Evolutionary conservation across 2,797 vertebrate genomes (phyloP), one percentile per base, ranked within the genome.

Genomic region (Siniperca obscura): DNA sequence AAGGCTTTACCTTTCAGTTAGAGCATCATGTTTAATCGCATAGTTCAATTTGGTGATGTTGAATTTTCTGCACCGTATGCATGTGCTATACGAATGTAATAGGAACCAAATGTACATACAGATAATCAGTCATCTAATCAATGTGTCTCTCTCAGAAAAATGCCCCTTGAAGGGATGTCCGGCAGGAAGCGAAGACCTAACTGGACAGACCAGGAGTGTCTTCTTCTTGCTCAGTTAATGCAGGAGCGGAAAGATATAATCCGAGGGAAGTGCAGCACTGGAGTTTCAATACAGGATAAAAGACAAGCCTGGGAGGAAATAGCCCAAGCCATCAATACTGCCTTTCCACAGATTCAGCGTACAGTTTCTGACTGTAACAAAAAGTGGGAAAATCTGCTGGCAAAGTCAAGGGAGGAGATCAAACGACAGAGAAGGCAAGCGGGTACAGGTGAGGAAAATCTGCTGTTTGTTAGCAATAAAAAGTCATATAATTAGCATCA

Each of bases 381-480:
- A 81, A 93, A 94, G 80, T 93, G 91, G 92, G 90, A 93, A 74
- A 94, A 93, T 79, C 73, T 92, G 60, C 56, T 91, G 34, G 87
- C 93, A 70, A 94, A 94, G 77, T 78, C 90, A 5, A 89, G 65
- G 59, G 90, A 92, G 62, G 89, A 94, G 68, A 91, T 94, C 56
- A 94, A 85, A 83, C 62, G 84, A 60, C 88, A 89, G 22, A 90
- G 82, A 80, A 90, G 65, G 27, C 91, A 91, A 55, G 53, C 42
- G 0, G 81, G 70, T 50, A 62, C 75, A 87, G 86, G 89, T 92
- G 52, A 80, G 72, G 42, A 68, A 40, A 30, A 40, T 52, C 7
- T 46, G 22, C 30, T 7, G 2, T 46, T 42, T 79, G 5, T 52
- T 30, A 48, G 5, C 12, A 78, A 60, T 12, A 52, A 55, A 60